Conservation (phyloP, 2,797 vertebrate species). For the Poeciliopsis turneri region DNA sequence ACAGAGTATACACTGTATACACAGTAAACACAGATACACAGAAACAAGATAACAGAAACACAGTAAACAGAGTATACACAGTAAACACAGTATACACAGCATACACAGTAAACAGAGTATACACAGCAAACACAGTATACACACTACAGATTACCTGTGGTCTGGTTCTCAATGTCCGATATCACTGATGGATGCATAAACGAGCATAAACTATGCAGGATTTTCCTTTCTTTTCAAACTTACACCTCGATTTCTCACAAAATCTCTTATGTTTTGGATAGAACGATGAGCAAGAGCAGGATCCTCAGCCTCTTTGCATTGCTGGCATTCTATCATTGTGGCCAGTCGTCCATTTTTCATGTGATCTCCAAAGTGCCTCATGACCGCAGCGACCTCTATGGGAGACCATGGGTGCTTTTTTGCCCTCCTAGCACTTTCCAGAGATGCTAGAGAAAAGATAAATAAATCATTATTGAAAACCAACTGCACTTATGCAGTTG, state of each 20-base stretch:
- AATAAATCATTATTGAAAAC: not conserved
- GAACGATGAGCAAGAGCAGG: too few relatives aligned
- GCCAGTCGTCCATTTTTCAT: not conserved
- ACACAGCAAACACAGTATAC: too few relatives aligned
- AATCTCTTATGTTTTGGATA: too few relatives aligned
- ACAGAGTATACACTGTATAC: too few relatives aligned
- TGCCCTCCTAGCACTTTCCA: not conserved
- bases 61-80: too few relatives aligned
- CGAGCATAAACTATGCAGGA: not conserved
- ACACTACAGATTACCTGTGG: not conserved
- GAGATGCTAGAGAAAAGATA: too few relatives aligned
- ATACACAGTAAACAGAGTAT: too few relatives aligned
- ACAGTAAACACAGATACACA: too few relatives aligned
- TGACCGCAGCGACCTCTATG: not conserved
- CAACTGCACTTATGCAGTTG: slow-evolving; percentile 1
- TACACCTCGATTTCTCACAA: too few relatives aligned
- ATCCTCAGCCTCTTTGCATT: too few relatives aligned
- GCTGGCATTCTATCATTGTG: not conserved
- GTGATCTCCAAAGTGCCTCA: not conserved
- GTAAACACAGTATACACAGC: too few relatives aligned
- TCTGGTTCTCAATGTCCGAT: not conserved
- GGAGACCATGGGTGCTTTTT: not conserved
- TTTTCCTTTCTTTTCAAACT: not conserved
- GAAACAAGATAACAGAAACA: too few relatives aligned
- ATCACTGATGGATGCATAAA: not conserved